phyloP scores from a whole-genome alignment of 2,888 invertebrate species.

The Leptogaster cylindrica region DNA sequence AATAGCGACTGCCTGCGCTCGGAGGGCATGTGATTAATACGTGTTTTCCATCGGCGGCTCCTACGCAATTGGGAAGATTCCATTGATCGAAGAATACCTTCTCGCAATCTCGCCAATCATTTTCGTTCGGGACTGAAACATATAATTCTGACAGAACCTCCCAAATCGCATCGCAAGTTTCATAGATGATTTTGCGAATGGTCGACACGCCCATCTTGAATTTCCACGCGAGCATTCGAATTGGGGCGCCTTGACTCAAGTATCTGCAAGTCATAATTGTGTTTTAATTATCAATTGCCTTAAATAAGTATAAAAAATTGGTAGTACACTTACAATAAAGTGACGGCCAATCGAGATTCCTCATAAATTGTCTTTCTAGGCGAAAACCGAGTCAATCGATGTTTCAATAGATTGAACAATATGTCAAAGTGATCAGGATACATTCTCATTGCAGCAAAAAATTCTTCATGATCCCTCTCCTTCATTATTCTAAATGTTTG shows the following conservation, averaged over 20 bases:
- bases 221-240: not conserved
- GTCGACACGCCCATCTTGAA: not conserved
- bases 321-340: not conserved
- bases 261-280: not conserved
- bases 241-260: not conserved
- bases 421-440: too few relatives aligned
- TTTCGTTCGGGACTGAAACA: not conserved
- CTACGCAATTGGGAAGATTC: not conserved
- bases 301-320: too few relatives aligned
- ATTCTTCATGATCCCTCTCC: too few relatives aligned
- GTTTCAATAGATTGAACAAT: too few relatives aligned
- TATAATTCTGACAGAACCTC: not conserved
- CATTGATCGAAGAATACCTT: too few relatives aligned
- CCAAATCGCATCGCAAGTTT: not conserved
- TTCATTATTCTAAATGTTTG: too few relatives aligned
- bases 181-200: not conserved
- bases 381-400: too few relatives aligned
- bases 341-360: not conserved
- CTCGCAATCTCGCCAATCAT: slow-evolving; percentile 1
- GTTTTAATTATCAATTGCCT: not conserved
- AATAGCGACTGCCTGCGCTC: not conserved
- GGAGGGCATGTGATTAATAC: not conserved
- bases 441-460: too few relatives aligned
- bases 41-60: not conserved
- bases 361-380: not conserved